Percentiles rank a stretch among this genome's conserved stretches.
Conservation (phyloP, 2,113 vertebrate genomes). For the Recurvirostra avosetta region DNA sequence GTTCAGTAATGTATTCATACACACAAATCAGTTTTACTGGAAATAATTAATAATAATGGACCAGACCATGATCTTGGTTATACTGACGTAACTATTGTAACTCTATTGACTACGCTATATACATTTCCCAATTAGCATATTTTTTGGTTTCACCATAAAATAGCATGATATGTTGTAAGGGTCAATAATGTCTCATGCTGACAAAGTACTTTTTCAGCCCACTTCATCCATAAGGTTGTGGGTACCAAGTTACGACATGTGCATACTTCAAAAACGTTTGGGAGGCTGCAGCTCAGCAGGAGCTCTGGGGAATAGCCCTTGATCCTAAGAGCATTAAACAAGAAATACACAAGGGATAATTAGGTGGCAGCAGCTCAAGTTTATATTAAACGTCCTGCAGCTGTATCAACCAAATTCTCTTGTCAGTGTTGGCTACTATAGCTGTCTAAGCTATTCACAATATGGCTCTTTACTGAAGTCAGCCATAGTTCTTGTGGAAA, state of each 20-base stretch:
- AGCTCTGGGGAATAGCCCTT: constrained; percentile 34
- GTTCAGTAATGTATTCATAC: neutral
- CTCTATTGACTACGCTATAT: neutral
- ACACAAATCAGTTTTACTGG: neutral
- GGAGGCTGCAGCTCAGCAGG: constrained; percentile 39
- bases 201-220: constrained; percentile 10
- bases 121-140: neutral
- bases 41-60: neutral
- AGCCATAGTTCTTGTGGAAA: neutral
- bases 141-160: constrained; percentile 2
- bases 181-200: constrained; percentile 4
- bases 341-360: constrained; percentile 32
- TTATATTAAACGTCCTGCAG: constrained; percentile 47
- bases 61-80: neutral
- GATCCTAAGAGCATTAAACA: constrained; percentile 46
- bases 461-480: neutral
- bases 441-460: neutral
- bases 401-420: constrained; percentile 21
- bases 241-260: constrained; percentile 1
- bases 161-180: neutral
- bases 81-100: neutral
- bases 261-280: neutral
- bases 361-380: constrained; percentile 30
- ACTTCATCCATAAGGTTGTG: neutral
- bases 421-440: neutral